These are phyloP conservation scores for Ptyas mucosa DNA, from an alignment of 2,113 vertebrate species.

Conservation along the genomic window DNA sequence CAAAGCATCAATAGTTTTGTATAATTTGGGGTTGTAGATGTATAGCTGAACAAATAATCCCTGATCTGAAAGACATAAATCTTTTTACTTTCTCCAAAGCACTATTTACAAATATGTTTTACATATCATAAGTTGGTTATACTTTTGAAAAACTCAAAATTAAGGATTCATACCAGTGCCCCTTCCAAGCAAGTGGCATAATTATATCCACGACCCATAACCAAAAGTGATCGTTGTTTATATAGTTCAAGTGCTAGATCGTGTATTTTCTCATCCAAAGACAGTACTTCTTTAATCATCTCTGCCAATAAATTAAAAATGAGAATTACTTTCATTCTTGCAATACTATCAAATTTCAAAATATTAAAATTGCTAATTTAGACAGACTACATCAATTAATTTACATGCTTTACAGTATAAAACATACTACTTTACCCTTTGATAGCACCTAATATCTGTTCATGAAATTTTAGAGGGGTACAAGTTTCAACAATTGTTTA, in stretches of 20 bases:
- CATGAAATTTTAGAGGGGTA: neutral
- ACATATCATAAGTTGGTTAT: neutral
- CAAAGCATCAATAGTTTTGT: neutral
- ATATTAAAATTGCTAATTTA: neutral
- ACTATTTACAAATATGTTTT: neutral
- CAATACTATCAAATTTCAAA: neutral
- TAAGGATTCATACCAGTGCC: conserved; percentile 82
- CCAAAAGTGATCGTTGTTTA: conserved; percentile 86
- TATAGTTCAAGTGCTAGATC: conserved; percentile 85
- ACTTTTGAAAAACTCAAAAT: neutral
- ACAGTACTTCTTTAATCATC: conserved; percentile 87
- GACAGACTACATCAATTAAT: neutral
- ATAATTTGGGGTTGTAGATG: neutral
- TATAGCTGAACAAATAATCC: neutral
- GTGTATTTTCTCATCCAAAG: conserved; percentile 86
- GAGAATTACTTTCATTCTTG: neutral
- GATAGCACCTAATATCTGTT: neutral
- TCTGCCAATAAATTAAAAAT: conserved; percentile 52
- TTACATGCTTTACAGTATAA: neutral
- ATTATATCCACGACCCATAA: conserved; percentile 95
- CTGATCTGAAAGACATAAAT: neutral
- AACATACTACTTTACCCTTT: neutral
- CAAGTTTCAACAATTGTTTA: neutral
- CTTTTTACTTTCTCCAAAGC: neutral
- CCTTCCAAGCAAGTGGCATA: conserved; percentile 96